Evolutionary conservation across 2,113 vertebrate genomes (phyloP), one percentile per base, ranked within the genome.

Genomic region (Tenebrosternarchus preto): DNA sequence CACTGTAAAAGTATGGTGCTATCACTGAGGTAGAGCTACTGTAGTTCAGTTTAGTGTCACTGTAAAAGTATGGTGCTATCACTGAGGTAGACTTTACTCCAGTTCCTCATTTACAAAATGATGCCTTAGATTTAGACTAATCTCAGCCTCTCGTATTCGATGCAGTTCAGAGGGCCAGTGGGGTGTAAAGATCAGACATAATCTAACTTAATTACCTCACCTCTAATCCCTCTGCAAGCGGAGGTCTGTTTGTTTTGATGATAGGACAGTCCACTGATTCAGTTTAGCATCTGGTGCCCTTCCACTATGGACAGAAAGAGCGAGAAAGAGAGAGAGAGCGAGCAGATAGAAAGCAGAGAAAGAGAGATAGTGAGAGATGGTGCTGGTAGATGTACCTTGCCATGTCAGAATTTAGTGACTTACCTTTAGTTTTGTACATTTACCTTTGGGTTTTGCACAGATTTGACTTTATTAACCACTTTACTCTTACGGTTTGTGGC

Each of bases 131-230:
- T 83, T 82, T 80, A 84, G 80, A 77, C 67, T 85, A 85, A 88
- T 88, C 86, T 86, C 69, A 73, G 82, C 22, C 64, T 80, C 76
- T 78, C 60, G 29, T 33, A 46, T 80, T 80, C 83, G 71, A 82
- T 83, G 77, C 80, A 61, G 81, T 86, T 81, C 80, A 68, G 43
- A 82, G 84, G 72, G 73, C 73, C 64, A 75, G 71, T 29, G 17
- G 82, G 78, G 73, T 81, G 57, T 80, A 67, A 77, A 86, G 86
- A 87, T 87, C 86, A 85, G 85, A 77, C 85, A 78, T 77, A 86
- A 80, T 85, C 60, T 78, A 83, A 87, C 74, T 85, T 39, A 84
- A 86, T 90, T 82, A 88, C 82, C 81, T 72, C 73, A 25, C 27
- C 60, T 81, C 72, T 87, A 85, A 85, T 88, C 82, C 83, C 61